Evolutionary conservation across 2,113 vertebrate genomes (phyloP).

Genomic region (Toxotes chatareus): DNA sequence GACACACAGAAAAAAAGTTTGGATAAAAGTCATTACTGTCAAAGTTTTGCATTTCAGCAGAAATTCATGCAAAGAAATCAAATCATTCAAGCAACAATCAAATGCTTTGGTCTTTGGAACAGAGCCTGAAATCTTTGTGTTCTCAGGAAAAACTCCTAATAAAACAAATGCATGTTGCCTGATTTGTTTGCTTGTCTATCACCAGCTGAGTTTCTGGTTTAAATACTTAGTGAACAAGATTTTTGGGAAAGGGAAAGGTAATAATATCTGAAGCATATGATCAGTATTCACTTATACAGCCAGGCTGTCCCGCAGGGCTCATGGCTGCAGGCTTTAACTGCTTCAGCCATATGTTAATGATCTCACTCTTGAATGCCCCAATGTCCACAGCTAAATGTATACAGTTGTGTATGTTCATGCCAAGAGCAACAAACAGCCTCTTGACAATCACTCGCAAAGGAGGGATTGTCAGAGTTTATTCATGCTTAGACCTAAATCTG

Average conservation of each 20-base stretch:
- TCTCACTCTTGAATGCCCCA: slow-evolving; percentile 68
- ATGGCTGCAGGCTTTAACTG: slow-evolving; percentile 52
- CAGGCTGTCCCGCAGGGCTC: slow-evolving; percentile 56
- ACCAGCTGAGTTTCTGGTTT: slow-evolving; percentile 42
- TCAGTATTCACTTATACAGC: slow-evolving; percentile 62
- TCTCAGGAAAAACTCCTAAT: slow-evolving; percentile 2
- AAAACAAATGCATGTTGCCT: slow-evolving; percentile 27
- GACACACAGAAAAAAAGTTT: background rate
- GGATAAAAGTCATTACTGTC: background rate
- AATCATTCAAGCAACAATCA: slow-evolving; percentile 23
- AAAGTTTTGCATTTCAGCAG: background rate
- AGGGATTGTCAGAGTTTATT: slow-evolving; percentile 74
- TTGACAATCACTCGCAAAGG: slow-evolving; percentile 67
- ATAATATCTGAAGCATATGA: slow-evolving; percentile 62
- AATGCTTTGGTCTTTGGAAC: background rate
- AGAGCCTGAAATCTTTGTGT: background rate
- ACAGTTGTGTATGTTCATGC: slow-evolving; percentile 74
- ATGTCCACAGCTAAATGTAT: slow-evolving; percentile 69
- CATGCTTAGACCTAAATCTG: slow-evolving; percentile 69
- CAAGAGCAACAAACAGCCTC: slow-evolving; percentile 78
- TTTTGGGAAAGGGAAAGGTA: slow-evolving; percentile 50
- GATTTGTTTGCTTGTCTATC: slow-evolving; percentile 46
- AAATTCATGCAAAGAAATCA: background rate
- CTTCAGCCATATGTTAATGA: slow-evolving; percentile 75
- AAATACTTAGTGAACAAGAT: slow-evolving; percentile 32